These are phyloP conservation scores for Drosophila macrospina DNA, from an alignment of 2,888 invertebrate species.

Conservation along the genomic window DNA sequence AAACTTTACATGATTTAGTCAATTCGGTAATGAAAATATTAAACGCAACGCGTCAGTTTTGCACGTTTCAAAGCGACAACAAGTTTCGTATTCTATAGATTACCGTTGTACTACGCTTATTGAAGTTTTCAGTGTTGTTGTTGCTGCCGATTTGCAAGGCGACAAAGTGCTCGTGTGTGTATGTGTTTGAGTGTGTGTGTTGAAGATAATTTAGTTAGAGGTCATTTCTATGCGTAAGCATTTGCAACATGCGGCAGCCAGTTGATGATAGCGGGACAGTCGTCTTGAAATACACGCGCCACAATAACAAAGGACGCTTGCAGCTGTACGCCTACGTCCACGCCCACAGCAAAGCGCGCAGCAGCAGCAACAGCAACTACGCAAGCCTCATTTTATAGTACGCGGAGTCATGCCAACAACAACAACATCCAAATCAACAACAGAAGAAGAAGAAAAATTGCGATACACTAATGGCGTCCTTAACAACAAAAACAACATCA, in stretches of 20 bases:
- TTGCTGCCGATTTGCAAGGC: constrained; percentile 56
- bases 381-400: constrained; percentile 67
- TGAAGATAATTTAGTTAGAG: constrained; percentile 64
- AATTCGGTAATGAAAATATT: constrained; percentile 27
- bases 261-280: constrained; percentile 46
- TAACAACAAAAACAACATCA: constrained; percentile 37
- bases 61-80: constrained; percentile 32
- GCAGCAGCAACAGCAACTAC: constrained; percentile 36
- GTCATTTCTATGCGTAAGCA: constrained; percentile 67
- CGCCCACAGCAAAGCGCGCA: constrained; percentile 40
- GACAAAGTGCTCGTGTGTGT: constrained; percentile 47
- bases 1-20: constrained; percentile 29
- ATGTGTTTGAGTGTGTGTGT: constrained; percentile 29
- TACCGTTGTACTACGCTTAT: constrained; percentile 4
- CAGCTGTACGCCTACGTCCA: constrained; percentile 52
- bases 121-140: constrained; percentile 34
- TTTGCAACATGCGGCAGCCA: constrained; percentile 72
- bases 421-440: constrained; percentile 49
- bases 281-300: constrained; percentile 33
- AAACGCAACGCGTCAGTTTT: constrained; percentile 48
- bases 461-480: constrained; percentile 68
- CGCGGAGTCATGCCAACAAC: constrained; percentile 70
- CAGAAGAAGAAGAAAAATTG: constrained; percentile 51
- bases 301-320: constrained; percentile 60
- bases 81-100: constrained; percentile 28